These are phyloP conservation scores for Drosophila elegans DNA, from an alignment of 1,140 invertebrate genomes.

Conservation along the genomic window DNA sequence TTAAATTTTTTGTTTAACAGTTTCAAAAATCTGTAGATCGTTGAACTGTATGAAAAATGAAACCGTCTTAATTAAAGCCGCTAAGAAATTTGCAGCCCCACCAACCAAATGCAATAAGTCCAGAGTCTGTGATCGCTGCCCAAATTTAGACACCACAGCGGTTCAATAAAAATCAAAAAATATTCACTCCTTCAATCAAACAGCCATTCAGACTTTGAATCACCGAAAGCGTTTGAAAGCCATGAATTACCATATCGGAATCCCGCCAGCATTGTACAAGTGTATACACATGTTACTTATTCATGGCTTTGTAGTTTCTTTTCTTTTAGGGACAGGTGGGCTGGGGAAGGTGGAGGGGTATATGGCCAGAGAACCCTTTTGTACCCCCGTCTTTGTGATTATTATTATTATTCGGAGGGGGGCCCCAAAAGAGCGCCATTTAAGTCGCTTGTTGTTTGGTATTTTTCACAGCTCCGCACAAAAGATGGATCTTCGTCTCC, in stretches of 20 bases:
- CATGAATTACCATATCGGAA: slow-evolving; percentile 58
- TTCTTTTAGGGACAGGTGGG: slow-evolving; percentile 17
- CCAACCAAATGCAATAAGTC: slow-evolving; percentile 10
- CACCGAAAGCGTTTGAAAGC: slow-evolving; percentile 43
- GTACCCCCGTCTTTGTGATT: slow-evolving; percentile 60
- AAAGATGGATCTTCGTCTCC: slow-evolving; percentile 70
- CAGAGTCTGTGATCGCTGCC: slow-evolving; percentile 9
- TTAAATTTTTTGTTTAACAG: too few species aligned
- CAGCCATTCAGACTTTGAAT: slow-evolving; percentile 47
- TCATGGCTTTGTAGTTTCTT: slow-evolving; percentile 48
- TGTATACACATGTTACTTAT: slow-evolving; percentile 62
- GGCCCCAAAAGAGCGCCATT: slow-evolving; percentile 70
- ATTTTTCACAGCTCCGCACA: slow-evolving; percentile 78
- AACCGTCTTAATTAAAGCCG: background rate
- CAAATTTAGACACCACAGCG: slow-evolving; percentile 39
- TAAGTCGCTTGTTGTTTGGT: slow-evolving; percentile 76
- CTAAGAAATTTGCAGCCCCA: too few species aligned
- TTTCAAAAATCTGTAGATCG: too few species aligned
- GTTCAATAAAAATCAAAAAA: slow-evolving; percentile 36
- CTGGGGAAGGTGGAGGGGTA: background rate
- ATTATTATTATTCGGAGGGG: slow-evolving; percentile 52
- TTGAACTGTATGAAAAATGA: background rate
- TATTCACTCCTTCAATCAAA: slow-evolving; percentile 45
- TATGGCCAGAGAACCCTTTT: slow-evolving; percentile 42
- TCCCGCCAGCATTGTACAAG: slow-evolving; percentile 48